A percentile compares a stretch with the other conserved stretches of the same genome.
Conservation (phyloP, 2,797 vertebrate species). For the Artibeus jamaicensis region DNA sequence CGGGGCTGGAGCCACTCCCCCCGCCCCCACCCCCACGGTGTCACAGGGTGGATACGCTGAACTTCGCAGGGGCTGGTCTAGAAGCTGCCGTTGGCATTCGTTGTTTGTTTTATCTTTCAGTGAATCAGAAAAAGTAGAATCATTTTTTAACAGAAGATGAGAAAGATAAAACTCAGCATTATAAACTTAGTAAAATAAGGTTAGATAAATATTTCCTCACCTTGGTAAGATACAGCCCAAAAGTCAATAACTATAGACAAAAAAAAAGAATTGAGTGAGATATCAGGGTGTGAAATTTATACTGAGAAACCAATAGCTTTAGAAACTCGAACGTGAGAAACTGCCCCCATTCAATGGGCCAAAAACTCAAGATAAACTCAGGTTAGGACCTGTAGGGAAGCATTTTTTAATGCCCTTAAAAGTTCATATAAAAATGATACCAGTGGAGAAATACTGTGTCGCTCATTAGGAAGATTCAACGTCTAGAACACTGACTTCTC, state of each 20-base stretch:
- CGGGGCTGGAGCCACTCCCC: too few relatives aligned
- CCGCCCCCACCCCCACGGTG: too few relatives aligned
- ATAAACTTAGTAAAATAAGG: neutral
- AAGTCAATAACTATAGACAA: neutral
- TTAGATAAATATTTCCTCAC: neutral
- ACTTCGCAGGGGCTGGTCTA: neutral
- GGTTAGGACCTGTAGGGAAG: neutral
- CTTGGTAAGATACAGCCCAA: neutral
- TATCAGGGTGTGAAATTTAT: neutral
- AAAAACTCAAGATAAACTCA: neutral
- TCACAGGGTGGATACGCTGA: too few relatives aligned
- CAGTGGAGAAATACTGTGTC: neutral
- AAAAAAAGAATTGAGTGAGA: neutral
- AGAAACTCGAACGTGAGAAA: neutral
- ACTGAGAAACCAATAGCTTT: neutral
- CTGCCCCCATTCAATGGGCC: too few relatives aligned
- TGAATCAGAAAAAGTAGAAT: neutral
- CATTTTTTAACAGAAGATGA: neutral
- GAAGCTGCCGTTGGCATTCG: neutral
- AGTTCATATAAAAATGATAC: neutral
- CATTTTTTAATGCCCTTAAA: neutral
- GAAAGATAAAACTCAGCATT: neutral
- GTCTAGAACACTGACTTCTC: accelerated
- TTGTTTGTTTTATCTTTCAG: neutral
- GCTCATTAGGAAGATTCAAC: neutral